These are phyloP conservation scores for Portevinia maculata DNA, from an alignment of 2,888 invertebrate genomes.

Conservation along the genomic window DNA sequence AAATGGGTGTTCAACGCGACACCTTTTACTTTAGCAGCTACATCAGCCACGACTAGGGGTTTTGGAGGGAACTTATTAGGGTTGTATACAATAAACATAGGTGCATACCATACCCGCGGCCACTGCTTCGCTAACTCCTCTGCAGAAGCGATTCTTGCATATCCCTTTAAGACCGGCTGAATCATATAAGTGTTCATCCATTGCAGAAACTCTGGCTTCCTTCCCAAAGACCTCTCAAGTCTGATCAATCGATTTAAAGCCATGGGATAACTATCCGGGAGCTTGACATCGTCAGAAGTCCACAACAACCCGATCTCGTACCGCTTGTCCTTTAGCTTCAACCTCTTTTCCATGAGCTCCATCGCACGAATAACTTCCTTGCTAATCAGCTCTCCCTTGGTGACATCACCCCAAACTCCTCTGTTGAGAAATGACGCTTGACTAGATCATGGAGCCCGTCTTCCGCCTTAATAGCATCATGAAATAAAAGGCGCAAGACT, in stretches of 20 bases:
- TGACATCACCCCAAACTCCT: conserved; percentile 4
- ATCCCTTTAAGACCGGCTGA: conserved; percentile 30
- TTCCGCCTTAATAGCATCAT: neutral
- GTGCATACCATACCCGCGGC: conserved; percentile 74
- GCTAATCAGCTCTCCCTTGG: conserved; percentile 4
- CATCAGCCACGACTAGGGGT: conserved; percentile 49
- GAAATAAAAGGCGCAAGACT: neutral
- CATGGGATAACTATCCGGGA: too few relatives aligned
- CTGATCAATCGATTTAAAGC: conserved; percentile 12
- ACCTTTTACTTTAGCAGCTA: conserved; percentile 51
- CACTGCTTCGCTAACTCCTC: conserved; percentile 21
- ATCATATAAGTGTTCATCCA: conserved; percentile 41
- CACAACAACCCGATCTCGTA: neutral
- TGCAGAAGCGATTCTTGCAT: conserved; percentile 44
- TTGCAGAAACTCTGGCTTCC: conserved; percentile 21
- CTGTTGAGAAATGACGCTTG: neutral
- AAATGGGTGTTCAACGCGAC: conserved; percentile 48
- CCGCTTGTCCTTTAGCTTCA: neutral
- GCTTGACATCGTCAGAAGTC: conserved; percentile 1
- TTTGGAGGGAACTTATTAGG: conserved; percentile 43
- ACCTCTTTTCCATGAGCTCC: conserved; percentile 5
- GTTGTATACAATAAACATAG: conserved; percentile 66
- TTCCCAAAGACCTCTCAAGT: conserved; percentile 40
- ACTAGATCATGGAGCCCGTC: neutral
- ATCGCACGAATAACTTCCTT: neutral